Evolutionary conservation across 2,113 vertebrate genomes (phyloP).

Genomic region (Dromas ardeola): DNA sequence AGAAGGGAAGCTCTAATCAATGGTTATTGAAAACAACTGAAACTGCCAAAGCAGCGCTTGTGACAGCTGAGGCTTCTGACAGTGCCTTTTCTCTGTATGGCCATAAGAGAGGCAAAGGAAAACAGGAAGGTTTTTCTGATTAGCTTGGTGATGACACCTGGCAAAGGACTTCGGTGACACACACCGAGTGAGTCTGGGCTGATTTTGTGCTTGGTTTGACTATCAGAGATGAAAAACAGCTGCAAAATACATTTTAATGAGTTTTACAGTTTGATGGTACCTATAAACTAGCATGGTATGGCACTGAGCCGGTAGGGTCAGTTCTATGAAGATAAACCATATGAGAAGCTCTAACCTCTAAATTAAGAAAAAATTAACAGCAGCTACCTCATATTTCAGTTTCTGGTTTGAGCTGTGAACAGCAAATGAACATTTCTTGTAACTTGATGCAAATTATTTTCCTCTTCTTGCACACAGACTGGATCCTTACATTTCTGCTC

Average conservation of each 20-base stretch:
- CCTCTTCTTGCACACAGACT: background rate
- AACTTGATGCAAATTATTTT: background rate
- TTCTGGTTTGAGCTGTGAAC: background rate
- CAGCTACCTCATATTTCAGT: background rate
- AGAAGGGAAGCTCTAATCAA: background rate
- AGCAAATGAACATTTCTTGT: background rate
- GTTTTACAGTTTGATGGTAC: background rate
- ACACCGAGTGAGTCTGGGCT: background rate
- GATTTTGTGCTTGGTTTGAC: background rate
- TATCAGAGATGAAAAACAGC: background rate
- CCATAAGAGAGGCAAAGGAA: background rate
- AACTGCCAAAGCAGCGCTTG: background rate
- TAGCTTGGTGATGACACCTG: background rate
- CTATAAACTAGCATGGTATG: background rate
- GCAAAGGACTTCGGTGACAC: background rate
- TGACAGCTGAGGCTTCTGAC: background rate
- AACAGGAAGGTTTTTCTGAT: background rate
- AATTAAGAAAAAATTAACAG: background rate
- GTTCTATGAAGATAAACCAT: background rate
- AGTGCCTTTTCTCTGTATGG: background rate
- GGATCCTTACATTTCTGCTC: background rate
- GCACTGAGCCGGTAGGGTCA: background rate
- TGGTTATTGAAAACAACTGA: background rate
- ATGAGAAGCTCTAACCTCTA: background rate
- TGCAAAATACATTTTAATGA: background rate